Percentiles rank a stretch among this genome's conserved stretches.
Evolutionary conservation across 1,140 invertebrate species (phyloP).

Genomic region (Tenebrio molitor): DNA sequence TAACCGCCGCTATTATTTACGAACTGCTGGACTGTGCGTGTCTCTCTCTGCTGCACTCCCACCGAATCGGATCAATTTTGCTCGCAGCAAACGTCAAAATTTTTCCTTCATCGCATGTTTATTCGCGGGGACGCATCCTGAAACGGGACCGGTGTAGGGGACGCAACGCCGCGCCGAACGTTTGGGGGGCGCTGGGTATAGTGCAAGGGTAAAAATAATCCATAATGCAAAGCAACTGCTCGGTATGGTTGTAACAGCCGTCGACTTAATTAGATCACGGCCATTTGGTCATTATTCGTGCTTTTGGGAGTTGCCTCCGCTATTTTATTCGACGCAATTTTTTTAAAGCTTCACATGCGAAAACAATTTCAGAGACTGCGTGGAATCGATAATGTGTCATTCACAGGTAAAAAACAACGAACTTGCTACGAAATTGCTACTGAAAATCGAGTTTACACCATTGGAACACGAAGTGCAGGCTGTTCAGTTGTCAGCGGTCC

Average conservation of each 20-base stretch:
- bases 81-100: slow-evolving; percentile 4
- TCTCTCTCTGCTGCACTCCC: neutral
- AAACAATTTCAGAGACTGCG: no score
- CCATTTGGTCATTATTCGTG: neutral
- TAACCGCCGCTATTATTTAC: slow-evolving; percentile 10
- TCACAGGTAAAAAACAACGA: no score
- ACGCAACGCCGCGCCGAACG: no score
- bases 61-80: slow-evolving; percentile 13
- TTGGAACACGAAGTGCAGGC: no score
- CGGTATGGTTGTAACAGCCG: neutral
- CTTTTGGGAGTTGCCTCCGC: neutral
- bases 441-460: no score
- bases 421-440: no score
- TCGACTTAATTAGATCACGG: slow-evolving; percentile 8
- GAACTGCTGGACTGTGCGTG: neutral
- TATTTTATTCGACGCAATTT: no score
- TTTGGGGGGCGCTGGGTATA: no score
- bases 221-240: slow-evolving; percentile 30
- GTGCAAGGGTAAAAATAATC: slow-evolving; percentile 36
- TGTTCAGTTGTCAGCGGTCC: no score
- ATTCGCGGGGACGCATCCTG: neutral
- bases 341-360: no score
- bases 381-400: no score
- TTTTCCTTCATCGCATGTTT: neutral
- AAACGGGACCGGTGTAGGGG: no score